Conservation (phyloP, 2,888 invertebrate genomes). For the Temnothorax rugatulus region DNA sequence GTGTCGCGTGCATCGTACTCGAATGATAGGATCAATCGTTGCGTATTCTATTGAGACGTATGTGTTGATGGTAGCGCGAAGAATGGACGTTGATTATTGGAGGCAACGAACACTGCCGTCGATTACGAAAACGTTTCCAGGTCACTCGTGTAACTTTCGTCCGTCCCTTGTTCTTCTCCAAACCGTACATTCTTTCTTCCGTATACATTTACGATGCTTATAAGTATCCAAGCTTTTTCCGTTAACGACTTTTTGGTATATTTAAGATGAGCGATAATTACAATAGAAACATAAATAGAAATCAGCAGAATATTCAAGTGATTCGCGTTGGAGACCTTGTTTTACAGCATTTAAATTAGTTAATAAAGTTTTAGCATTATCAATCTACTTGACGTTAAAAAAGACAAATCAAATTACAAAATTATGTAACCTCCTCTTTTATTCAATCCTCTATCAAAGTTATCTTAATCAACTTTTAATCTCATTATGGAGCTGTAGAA, state of each 20-base stretch:
- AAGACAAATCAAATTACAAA: not conserved
- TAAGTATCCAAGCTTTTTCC: not conserved
- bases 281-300: not conserved
- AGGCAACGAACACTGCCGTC: slow-evolving; percentile 16
- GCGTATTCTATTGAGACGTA: slow-evolving; percentile 35
- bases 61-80: slow-evolving; percentile 17
- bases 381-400: not conserved
- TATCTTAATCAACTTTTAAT: slow-evolving; percentile 13
- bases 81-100: slow-evolving; percentile 41
- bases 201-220: not conserved
- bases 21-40: slow-evolving; percentile 38
- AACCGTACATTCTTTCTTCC: not conserved
- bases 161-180: not conserved
- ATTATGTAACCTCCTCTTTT: not conserved
- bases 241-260: not conserved
- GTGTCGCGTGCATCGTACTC: slow-evolving; percentile 27
- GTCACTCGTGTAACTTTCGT: slow-evolving; percentile 23
- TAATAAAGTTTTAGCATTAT: not conserved
- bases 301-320: not conserved
- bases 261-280: not conserved
- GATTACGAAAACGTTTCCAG: slow-evolving; percentile 46
- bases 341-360: not conserved
- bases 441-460: not conserved
- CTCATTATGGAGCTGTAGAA: not conserved
- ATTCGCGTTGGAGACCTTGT: not conserved